Conservation (phyloP, 2,113 vertebrate species). For the Rafetus swinhoei region DNA sequence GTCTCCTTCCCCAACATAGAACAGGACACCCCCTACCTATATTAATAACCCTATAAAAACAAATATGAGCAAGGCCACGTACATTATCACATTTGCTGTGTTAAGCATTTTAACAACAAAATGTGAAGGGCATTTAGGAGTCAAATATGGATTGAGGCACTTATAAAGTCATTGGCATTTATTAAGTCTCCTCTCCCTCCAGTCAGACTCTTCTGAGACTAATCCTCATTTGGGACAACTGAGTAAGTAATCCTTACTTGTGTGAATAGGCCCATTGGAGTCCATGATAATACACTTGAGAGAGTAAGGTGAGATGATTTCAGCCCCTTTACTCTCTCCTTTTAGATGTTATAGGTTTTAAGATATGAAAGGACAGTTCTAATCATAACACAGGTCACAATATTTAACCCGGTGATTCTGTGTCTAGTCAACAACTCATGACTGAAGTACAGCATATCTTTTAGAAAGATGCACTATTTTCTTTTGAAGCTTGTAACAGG, state of each 20-base stretch:
- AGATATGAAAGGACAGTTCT: neutral
- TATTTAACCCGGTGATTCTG: neutral
- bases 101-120: neutral
- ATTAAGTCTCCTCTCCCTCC: neutral
- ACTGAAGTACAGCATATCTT: neutral
- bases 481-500: neutral
- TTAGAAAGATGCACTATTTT: neutral
- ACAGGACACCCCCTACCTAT: neutral
- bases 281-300: neutral
- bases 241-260: neutral
- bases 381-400: neutral
- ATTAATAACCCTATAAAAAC: neutral
- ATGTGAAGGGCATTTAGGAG: neutral
- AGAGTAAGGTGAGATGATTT: neutral
- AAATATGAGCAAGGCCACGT: neutral
- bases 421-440: neutral
- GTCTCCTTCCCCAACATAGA: neutral
- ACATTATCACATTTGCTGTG: neutral
- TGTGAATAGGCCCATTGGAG: rapidly evolving
- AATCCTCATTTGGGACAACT: neutral
- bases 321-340: neutral
- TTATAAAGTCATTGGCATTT: neutral
- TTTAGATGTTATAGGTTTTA: neutral
- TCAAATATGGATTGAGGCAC: neutral
- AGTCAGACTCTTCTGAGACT: neutral